These are phyloP conservation scores for Scaptomyza parva DNA, from an alignment of 2,888 invertebrate genomes.

Conservation along the genomic window DNA sequence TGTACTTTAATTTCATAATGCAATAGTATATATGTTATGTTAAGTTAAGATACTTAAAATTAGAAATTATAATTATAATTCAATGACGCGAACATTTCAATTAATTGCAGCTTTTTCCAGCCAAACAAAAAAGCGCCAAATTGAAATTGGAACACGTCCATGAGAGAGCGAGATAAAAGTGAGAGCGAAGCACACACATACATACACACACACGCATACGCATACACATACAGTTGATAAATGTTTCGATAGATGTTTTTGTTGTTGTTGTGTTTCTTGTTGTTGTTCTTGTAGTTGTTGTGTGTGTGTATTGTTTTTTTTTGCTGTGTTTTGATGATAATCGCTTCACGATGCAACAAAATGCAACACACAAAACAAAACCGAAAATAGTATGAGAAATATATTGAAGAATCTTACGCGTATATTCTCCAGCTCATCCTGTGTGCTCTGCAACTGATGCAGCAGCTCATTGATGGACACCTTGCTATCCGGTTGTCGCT, in stretches of 20 bases:
- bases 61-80: conserved; percentile 7
- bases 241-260: conserved; percentile 28
- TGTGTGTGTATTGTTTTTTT: conserved; percentile 24
- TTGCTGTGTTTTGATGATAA: conserved; percentile 34
- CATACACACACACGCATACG: conserved; percentile 11
- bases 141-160: conserved; percentile 55
- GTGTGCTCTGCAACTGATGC: conserved; percentile 93
- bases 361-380: conserved; percentile 84
- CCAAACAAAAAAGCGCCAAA: conserved; percentile 74
- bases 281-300: conserved; percentile 17
- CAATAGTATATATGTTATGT: conserved; percentile 22
- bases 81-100: conserved; percentile 59
- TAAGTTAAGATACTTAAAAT: conserved; percentile 52
- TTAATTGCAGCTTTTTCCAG: conserved; percentile 74
- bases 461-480: conserved; percentile 93
- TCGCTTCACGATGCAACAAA: conserved; percentile 81
- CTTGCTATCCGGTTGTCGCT: conserved; percentile 88
- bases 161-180: conserved; percentile 12
- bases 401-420: conserved; percentile 88
- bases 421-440: conserved; percentile 94
- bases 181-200: conserved; percentile 22
- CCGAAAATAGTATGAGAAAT: conserved; percentile 83
- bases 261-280: conserved; percentile 18
- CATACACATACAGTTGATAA: conserved; percentile 10
- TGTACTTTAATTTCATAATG: conserved; percentile 38